These are phyloP conservation scores for Euglossa dilemma DNA, from an alignment of 1,140 invertebrate genomes.

Conservation along the genomic window DNA sequence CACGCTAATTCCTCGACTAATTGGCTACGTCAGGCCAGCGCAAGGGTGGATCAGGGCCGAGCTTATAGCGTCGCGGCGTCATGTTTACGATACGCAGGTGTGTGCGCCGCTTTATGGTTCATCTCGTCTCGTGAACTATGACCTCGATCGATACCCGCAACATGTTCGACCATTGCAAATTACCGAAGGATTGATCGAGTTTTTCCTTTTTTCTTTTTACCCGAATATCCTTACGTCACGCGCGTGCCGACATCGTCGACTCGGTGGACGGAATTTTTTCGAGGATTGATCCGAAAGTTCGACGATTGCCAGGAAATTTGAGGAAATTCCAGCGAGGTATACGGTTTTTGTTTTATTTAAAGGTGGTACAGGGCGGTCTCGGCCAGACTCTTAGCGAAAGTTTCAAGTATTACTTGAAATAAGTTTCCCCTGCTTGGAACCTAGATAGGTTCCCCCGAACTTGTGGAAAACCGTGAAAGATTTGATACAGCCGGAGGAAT, in stretches of 20 bases:
- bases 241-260: too few relatives aligned
- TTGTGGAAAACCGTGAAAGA: neutral
- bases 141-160: conserved; percentile 42
- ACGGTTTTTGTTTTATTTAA: too few relatives aligned
- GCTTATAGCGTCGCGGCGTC: conserved; percentile 27
- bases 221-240: too few relatives aligned
- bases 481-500: neutral
- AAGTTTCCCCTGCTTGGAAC: neutral
- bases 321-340: too few relatives aligned
- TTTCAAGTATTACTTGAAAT: neutral
- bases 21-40: conserved; percentile 48
- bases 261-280: too few relatives aligned
- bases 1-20: conserved; percentile 71
- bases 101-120: conserved; percentile 59
- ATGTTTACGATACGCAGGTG: conserved; percentile 70
- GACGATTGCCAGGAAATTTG: neutral
- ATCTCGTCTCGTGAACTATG: conserved; percentile 39
- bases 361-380: too few relatives aligned
- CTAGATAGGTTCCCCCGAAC: neutral
- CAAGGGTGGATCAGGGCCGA: neutral
- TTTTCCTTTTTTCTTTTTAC: neutral
- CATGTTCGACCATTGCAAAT: conserved; percentile 12
- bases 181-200: neutral
- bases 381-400: too few relatives aligned
- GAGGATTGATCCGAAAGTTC: neutral